A percentile compares a stretch with the other conserved stretches of the same genome.
phyloP scores from a whole-genome alignment of 2,888 invertebrate species.

The Pammene aurita region DNA sequence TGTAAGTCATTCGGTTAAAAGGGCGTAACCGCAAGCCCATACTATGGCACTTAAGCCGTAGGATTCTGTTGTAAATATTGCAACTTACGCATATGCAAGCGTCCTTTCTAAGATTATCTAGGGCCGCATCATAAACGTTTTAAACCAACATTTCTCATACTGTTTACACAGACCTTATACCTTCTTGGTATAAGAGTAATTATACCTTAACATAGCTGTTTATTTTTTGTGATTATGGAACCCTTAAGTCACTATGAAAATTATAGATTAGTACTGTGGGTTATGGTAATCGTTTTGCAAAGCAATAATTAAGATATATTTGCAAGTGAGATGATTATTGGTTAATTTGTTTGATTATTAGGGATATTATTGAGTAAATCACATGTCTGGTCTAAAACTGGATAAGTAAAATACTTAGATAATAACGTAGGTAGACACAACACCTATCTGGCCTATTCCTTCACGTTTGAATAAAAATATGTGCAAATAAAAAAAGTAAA shows the following conservation, averaged over 20 bases:
- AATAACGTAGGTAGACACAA: too few relatives aligned
- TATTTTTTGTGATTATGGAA: not conserved
- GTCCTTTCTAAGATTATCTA: slow-evolving; percentile 31
- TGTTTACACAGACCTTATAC: not conserved
- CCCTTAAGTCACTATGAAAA: slow-evolving; percentile 12
- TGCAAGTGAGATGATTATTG: slow-evolving; percentile 15
- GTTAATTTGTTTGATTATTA: not conserved
- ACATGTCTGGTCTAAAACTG: too few relatives aligned
- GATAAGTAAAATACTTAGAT: too few relatives aligned
- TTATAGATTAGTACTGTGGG: slow-evolving; percentile 23
- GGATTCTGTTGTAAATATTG: not conserved
- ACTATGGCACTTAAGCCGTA: not conserved
- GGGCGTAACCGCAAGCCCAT: not conserved
- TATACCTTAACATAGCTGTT: not conserved
- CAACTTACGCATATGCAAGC: not conserved
- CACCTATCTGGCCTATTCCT: too few relatives aligned
- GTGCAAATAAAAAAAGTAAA: too few relatives aligned
- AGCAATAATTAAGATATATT: slow-evolving; percentile 21
- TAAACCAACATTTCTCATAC: not conserved
- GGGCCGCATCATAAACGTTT: slow-evolving; percentile 25
- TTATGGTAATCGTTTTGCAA: slow-evolving; percentile 11
- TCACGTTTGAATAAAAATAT: too few relatives aligned
- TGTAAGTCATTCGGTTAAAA: not conserved
- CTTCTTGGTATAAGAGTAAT: not conserved
- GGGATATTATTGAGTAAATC: not conserved